A percentile compares a stretch with the other conserved stretches of the same genome.
Conservation (phyloP, 2,888 invertebrate genomes). For the Hirtodrosophila confusa region DNA sequence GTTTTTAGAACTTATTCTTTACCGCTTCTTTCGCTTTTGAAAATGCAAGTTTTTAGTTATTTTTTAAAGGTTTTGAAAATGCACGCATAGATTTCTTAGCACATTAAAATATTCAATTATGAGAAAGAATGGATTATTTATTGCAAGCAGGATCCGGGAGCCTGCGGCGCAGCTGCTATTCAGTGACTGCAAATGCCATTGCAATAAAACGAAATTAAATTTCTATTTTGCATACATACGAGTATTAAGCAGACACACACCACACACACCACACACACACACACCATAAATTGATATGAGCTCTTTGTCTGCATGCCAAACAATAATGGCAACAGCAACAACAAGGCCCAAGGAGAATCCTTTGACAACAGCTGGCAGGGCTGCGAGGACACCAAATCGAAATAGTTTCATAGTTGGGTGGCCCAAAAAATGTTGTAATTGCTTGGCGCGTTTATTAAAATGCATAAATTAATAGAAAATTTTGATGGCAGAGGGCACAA, state of each 20-base stretch:
- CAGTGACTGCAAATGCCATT: constrained; percentile 68
- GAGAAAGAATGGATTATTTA: constrained; percentile 59
- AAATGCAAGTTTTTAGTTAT: no score
- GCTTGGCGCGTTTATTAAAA: constrained; percentile 79
- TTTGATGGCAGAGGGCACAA: constrained; percentile 8
- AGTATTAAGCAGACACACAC: constrained; percentile 43
- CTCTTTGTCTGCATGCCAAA: constrained; percentile 60
- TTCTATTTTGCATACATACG: constrained; percentile 73
- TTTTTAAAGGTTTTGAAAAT: not conserved
- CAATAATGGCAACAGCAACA: constrained; percentile 40
- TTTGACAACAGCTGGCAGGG: constrained; percentile 72
- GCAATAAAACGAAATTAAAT: constrained; percentile 78
- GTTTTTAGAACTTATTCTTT: no score
- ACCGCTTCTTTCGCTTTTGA: no score
- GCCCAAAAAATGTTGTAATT: constrained; percentile 69
- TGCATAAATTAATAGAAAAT: constrained; percentile 78
- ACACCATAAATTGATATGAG: constrained; percentile 59
- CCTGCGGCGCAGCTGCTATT: constrained; percentile 60
- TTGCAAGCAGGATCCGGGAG: constrained; percentile 28
- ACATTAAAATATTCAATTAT: constrained; percentile 45
- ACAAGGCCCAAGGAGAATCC: constrained; percentile 44
- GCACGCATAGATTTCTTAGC: constrained; percentile 36
- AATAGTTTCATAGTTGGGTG: constrained; percentile 49
- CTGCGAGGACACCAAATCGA: constrained; percentile 22
- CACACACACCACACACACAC: constrained; percentile 12